Evolutionary conservation across 2,888 invertebrate genomes (phyloP), one percentile per base, ranked within the genome.

Genomic region (Trichopria drosophilae): DNA sequence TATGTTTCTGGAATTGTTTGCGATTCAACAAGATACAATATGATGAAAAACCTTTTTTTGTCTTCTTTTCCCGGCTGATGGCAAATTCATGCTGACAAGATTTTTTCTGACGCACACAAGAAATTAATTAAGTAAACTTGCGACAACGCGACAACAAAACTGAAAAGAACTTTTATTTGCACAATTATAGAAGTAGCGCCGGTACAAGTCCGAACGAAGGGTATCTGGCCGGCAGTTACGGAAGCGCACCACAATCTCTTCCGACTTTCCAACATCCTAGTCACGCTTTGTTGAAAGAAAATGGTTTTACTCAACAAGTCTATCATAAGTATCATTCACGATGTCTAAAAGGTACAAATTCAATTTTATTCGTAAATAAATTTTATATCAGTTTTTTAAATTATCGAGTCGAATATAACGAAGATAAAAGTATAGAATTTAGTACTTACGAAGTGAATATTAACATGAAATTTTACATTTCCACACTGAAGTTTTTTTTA

Each of bases 221-320:
- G 28, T 82, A 81, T 34, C 77, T 85, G 44, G 85, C 87, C 39
- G 86, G 84, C 48, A 87, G 87, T 43, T 86, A 83, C 65, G 89
- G 91, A 53, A 90, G 91, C 9, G 85, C 86, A 50, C 92, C 93
- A 1, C 87, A 88, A 72, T 85, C 90, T 51, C 80, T 95, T 76
- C 93, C 94, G 22, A 82, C 85, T 37, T 95, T 95, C 83, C 94
- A 96, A 74, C 98, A 98, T 81, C 97, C 97, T 24, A 94, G 94
- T 68, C 95, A 97, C 77, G 85, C 93, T 6, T 79, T 99, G 61
- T 84, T 99, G 32, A 86, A 93, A 59, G 95, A 97, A 76, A 96
- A 97, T 77, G 93, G 94, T 72, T 99, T 98, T 80, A 95, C 96
- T 5, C 98, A 97, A 77, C 93, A 93, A 75, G 94, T 91, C 3